These are phyloP conservation scores for Anneissia japonica DNA, from an alignment of 35 echinoderm and acorn worm genomes.

Conservation along the genomic window DNA sequence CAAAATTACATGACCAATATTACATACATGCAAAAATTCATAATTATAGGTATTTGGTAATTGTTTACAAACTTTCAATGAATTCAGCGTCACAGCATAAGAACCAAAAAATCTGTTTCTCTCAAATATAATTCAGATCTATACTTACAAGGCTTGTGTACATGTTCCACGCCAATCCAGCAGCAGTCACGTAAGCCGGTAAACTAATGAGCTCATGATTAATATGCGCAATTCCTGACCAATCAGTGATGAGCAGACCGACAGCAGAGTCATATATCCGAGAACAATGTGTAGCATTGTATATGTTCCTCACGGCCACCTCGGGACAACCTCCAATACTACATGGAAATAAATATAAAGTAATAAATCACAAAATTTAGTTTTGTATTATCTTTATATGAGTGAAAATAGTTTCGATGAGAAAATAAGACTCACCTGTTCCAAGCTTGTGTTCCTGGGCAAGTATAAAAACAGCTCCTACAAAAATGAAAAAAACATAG, in stretches of 20 bases:
- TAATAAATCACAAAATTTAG: too few species aligned
- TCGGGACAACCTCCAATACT: slow-evolving; percentile 87
- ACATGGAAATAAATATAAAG: background rate
- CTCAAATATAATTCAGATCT: too few species aligned
- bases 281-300: slow-evolving; percentile 60
- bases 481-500: background rate
- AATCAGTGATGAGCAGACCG: slow-evolving; percentile 71
- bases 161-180: slow-evolving; percentile 73
- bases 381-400: too few species aligned
- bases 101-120: too few species aligned
- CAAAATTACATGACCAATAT: too few species aligned
- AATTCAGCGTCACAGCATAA: too few species aligned
- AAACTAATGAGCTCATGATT: slow-evolving; percentile 65
- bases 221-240: slow-evolving; percentile 57
- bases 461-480: slow-evolving; percentile 43
- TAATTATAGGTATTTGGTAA: background rate
- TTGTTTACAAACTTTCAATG: background rate
- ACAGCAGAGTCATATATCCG: slow-evolving; percentile 53
- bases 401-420: too few species aligned
- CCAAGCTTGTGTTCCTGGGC: slow-evolving; percentile 83
- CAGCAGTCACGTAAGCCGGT: slow-evolving; percentile 63
- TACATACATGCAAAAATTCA: too few species aligned
- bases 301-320: slow-evolving; percentile 57
- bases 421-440: slow-evolving; percentile 68
- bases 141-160: slow-evolving; percentile 40